Evolutionary conservation across 1,140 invertebrate genomes (phyloP).

Genomic region (Pseudomyrmex pallidus): DNA sequence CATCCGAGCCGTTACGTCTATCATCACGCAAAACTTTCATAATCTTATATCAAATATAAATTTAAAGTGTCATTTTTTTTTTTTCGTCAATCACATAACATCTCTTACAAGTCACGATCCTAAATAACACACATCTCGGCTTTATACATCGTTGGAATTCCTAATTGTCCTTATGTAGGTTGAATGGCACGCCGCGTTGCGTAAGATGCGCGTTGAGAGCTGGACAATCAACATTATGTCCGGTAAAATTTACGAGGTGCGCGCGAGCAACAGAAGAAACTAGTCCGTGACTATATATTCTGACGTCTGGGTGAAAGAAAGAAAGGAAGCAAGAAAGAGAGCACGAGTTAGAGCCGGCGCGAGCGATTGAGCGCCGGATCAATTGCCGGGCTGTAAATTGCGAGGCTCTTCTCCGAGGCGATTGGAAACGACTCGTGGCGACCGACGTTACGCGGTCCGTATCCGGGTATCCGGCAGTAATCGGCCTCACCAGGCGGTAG

Average conservation of each 20-base stretch:
- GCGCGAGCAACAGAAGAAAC: conserved; percentile 8
- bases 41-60: conserved; percentile 1
- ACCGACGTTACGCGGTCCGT: conserved; percentile 57
- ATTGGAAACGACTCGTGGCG: conserved; percentile 37
- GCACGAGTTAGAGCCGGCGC: conserved; percentile 3
- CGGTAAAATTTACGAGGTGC: conserved; percentile 61
- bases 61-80: not conserved
- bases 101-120: not conserved
- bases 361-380: not conserved
- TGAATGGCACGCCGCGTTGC: not conserved
- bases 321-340: conserved; percentile 34
- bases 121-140: not conserved
- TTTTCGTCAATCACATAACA: not conserved
- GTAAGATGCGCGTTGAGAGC: conserved; percentile 25
- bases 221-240: conserved; percentile 53
- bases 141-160: conserved; percentile 14
- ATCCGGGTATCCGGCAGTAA: conserved; percentile 69
- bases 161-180: not conserved
- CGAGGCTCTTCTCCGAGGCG: conserved; percentile 46
- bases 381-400: conserved; percentile 57
- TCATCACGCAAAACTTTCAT: conserved; percentile 4
- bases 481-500: conserved; percentile 59
- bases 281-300: not conserved
- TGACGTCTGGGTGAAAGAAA: conserved; percentile 60
- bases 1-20: not conserved